Percentiles rank a stretch among this genome's conserved stretches.
Evolutionary conservation across 2,888 invertebrate genomes (phyloP).

Genomic region (Caprella mutica): DNA sequence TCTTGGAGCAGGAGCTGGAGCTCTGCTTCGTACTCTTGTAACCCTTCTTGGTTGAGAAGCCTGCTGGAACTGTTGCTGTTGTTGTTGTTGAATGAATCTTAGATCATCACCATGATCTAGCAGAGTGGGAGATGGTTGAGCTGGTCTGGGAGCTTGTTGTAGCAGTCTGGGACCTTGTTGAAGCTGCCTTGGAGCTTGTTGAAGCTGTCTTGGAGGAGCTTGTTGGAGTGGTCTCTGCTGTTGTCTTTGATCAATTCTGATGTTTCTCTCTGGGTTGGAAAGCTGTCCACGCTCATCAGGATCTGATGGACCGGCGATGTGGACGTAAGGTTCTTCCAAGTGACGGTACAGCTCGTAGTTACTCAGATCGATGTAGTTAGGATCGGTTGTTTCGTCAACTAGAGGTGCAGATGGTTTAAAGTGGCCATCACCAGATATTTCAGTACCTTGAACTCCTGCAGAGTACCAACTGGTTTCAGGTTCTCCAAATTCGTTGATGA

Average conservation of each 20-base stretch:
- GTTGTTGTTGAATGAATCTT: neutral
- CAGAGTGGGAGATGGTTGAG: neutral
- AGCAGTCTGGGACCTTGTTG: neutral
- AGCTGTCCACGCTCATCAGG: neutral
- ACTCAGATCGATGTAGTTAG: conserved; percentile 25
- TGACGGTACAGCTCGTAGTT: conserved; percentile 27
- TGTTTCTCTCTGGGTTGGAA: neutral
- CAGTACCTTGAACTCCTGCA: conserved; percentile 11
- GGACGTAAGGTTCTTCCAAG: conserved; percentile 20
- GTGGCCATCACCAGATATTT: conserved; percentile 7
- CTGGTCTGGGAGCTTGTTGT: neutral
- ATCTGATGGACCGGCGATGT: conserved; percentile 6
- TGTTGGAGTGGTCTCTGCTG: neutral
- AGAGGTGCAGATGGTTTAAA: conserved; percentile 2
- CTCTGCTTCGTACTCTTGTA: neutral
- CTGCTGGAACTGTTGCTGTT: neutral
- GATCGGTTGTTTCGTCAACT: conserved; percentile 27
- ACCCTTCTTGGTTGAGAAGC: neutral
- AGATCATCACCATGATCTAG: neutral
- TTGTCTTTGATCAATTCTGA: neutral
- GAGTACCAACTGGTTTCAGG: conserved; percentile 18
- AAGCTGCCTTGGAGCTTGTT: neutral
- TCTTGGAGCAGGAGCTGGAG: neutral
- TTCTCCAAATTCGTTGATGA: conserved; percentile 24
- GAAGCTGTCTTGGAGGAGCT: neutral